Evolutionary conservation across 1,140 invertebrate genomes (phyloP).

Genomic region (Drosophila tropicalis): DNA sequence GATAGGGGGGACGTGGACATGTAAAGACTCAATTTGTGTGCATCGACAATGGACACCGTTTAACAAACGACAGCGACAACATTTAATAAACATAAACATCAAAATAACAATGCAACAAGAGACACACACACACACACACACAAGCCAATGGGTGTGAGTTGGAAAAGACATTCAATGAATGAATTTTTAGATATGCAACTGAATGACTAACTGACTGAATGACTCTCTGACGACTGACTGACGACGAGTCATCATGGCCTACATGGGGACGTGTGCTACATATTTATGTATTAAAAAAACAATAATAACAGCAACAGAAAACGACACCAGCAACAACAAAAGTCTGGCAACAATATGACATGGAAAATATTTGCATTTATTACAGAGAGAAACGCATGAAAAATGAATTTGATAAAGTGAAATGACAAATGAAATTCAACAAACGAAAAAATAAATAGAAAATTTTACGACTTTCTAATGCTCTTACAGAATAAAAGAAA

Average conservation of each 20-base stretch:
- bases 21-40: constrained; percentile 66
- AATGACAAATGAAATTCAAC: constrained; percentile 14
- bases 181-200: constrained; percentile 36
- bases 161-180: constrained; percentile 42
- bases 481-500: constrained; percentile 12
- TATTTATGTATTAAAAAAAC: constrained; percentile 35
- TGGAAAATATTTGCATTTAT: constrained; percentile 51
- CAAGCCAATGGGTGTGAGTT: neutral
- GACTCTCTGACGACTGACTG: constrained; percentile 10
- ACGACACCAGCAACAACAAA: constrained; percentile 27
- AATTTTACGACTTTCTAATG: constrained; percentile 29
- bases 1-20: constrained; percentile 25
- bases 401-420: constrained; percentile 32
- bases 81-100: constrained; percentile 62
- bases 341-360: constrained; percentile 17
- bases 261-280: constrained; percentile 58
- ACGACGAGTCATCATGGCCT: constrained; percentile 26
- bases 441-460: constrained; percentile 20
- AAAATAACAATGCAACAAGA: constrained; percentile 46
- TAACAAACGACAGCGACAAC: constrained; percentile 42
- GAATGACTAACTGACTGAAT: constrained; percentile 38
- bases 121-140: neutral
- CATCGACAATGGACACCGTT: constrained; percentile 38
- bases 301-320: no score
- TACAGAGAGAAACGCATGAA: constrained; percentile 49